phyloP scores from a whole-genome alignment of 2,888 invertebrate species.

The Thera britannica region DNA sequence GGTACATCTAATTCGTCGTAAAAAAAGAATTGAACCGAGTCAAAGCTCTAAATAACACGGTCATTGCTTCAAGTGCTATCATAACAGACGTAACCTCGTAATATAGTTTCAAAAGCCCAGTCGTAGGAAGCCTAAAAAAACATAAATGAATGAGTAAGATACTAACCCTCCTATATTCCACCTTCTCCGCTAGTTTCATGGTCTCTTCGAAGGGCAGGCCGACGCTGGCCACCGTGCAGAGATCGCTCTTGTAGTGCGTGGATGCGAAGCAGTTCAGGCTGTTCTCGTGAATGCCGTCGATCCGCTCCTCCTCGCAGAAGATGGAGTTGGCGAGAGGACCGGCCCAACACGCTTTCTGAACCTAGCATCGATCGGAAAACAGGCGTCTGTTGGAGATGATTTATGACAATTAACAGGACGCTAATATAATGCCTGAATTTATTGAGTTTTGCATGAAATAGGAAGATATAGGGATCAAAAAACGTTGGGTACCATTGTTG shows the following conservation, averaged over 20 bases:
- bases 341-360: constrained; percentile 66
- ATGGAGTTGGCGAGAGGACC: constrained; percentile 67
- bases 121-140: no score
- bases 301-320: constrained; percentile 60
- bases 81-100: no score
- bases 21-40: neutral
- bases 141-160: neutral
- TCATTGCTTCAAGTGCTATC: no score
- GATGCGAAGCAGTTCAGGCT: constrained; percentile 49
- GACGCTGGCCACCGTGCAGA: constrained; percentile 62
- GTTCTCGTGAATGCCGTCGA: constrained; percentile 53
- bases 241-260: constrained; percentile 53
- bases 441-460: no score
- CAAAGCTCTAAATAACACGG: neutral
- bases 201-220: constrained; percentile 71
- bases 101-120: neutral
- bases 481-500: no score
- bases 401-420: no score
- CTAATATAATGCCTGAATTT: no score
- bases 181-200: constrained; percentile 61
- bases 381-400: no score
- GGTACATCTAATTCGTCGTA: no score
- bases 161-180: constrained; percentile 53
- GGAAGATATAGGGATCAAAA: no score
- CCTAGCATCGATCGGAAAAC: constrained; percentile 9